Conservation (phyloP, 2,113 vertebrate species). For the Oncorhynchus nerka region DNA sequence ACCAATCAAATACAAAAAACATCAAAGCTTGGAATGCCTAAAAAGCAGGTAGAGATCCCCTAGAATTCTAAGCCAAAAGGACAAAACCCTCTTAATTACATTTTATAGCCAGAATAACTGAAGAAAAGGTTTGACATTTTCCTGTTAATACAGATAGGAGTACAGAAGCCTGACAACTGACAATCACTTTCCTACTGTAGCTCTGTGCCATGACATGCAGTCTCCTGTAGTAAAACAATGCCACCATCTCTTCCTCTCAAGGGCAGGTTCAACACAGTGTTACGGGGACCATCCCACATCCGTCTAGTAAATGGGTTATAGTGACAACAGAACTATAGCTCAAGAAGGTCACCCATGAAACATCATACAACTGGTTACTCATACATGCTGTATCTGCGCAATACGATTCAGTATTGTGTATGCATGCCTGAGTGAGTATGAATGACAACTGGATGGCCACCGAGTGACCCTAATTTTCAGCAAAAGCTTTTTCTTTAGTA, state of each 20-base stretch:
- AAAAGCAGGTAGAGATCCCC: no score
- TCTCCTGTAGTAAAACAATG: slow-evolving; percentile 18
- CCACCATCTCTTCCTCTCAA: slow-evolving; percentile 8
- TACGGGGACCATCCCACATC: background rate
- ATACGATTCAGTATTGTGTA: no score
- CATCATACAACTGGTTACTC: background rate
- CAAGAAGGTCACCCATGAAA: background rate
- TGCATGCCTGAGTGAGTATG: background rate
- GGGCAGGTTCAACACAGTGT: background rate
- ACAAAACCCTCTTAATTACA: no score
- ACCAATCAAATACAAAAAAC: no score
- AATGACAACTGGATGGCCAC: background rate
- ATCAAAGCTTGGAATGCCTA: no score
- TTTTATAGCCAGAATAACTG: no score
- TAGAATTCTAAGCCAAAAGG: no score
- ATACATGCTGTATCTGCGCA: background rate
- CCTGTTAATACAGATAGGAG: slow-evolving; percentile 16
- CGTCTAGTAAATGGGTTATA: background rate
- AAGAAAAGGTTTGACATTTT: background rate
- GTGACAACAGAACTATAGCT: background rate
- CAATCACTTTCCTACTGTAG: slow-evolving; percentile 5
- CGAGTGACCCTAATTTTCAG: background rate
- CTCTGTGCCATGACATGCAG: slow-evolving; percentile 4
- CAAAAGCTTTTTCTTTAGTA: slow-evolving; percentile 27
- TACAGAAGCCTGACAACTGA: slow-evolving; percentile 34